Evolutionary conservation across 2,888 invertebrate genomes (phyloP).

Genomic region (Cotesia congregata): DNA sequence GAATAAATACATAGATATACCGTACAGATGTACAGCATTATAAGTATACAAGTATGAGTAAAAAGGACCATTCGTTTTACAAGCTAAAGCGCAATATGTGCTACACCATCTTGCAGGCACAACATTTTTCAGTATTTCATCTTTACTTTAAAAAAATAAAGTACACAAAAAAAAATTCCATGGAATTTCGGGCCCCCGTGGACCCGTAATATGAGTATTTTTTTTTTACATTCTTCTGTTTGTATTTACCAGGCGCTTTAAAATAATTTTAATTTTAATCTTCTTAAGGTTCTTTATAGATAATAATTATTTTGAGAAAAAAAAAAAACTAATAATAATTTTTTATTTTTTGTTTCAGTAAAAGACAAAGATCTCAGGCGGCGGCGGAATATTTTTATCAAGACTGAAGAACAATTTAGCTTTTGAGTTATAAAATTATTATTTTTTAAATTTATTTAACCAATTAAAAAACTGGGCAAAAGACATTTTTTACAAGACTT

Average conservation of each 20-base stretch:
- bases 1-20: neutral
- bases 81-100: constrained; percentile 39
- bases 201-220: neutral
- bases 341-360: constrained; percentile 19
- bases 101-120: constrained; percentile 34
- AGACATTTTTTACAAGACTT: constrained; percentile 1
- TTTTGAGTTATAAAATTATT: neutral
- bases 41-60: neutral
- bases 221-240: neutral
- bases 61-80: constrained; percentile 40
- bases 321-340: neutral
- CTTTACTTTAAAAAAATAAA: constrained; percentile 14
- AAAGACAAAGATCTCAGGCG: constrained; percentile 29
- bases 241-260: neutral
- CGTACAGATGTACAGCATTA: neutral
- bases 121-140: constrained; percentile 32
- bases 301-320: neutral
- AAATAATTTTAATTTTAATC: neutral
- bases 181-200: constrained; percentile 30
- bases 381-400: constrained; percentile 11
- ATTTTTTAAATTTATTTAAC: neutral
- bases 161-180: constrained; percentile 14
- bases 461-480: neutral
- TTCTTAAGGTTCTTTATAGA: neutral
- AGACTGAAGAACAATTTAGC: neutral